Percentiles rank a stretch among this genome's conserved stretches.
phyloP scores from a whole-genome alignment of 2,797 vertebrate genomes.

The Enteromius unitaeniatus region DNA sequence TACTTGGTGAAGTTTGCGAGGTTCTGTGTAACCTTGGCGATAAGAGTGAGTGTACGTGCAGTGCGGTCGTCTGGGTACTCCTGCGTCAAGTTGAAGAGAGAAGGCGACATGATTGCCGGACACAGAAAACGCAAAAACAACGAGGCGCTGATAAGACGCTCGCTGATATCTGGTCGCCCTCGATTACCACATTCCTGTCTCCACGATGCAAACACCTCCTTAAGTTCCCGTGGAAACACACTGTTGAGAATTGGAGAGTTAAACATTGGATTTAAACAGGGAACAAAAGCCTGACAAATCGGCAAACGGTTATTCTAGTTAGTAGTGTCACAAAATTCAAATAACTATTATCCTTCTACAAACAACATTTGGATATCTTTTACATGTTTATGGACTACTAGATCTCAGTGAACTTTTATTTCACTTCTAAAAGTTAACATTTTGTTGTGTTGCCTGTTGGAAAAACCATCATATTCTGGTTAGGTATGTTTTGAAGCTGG shows the following conservation, averaged over 20 bases:
- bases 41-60: constrained; percentile 94
- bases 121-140: constrained; percentile 97
- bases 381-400: background rate
- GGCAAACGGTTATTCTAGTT: background rate
- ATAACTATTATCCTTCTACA: background rate
- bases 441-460: background rate
- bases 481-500: too few species aligned
- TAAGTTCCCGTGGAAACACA: constrained; percentile 95
- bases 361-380: background rate
- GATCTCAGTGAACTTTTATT: background rate
- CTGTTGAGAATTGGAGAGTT: constrained; percentile 70
- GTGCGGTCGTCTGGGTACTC: constrained; percentile 98
- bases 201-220: constrained; percentile 98
- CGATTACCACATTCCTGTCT: constrained; percentile 95
- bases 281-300: background rate
- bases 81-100: constrained; percentile 95
- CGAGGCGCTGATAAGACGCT: constrained; percentile 96
- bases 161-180: constrained; percentile 95
- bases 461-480: too few species aligned
- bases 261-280: background rate
- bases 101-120: constrained; percentile 98
- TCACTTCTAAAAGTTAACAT: background rate
- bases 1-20: constrained; percentile 98
- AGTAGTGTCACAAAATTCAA: background rate
- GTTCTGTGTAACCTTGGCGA: constrained; percentile 99